These are phyloP conservation scores for Ellobium chinense DNA, from an alignment of 2,888 invertebrate genomes.

Conservation along the genomic window DNA sequence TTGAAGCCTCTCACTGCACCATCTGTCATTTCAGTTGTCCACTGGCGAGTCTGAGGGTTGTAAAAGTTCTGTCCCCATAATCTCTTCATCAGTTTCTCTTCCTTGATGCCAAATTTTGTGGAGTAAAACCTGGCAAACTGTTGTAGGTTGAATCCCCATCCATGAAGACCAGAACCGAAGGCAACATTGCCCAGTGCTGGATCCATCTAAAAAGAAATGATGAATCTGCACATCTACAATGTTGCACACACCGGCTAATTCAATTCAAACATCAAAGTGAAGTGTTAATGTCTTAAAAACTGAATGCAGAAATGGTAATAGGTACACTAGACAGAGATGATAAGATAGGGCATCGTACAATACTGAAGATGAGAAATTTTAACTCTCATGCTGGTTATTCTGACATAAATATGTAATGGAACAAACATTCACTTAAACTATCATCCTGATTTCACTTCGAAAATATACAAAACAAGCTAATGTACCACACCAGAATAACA, in stretches of 20 bases:
- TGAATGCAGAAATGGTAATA: no score
- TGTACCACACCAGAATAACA: no score
- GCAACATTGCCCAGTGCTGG: slow-evolving; percentile 99
- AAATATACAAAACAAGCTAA: no score
- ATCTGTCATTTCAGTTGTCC: slow-evolving; percentile 83
- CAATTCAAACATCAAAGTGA: no score
- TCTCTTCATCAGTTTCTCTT: slow-evolving; percentile 96
- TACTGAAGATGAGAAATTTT: no score
- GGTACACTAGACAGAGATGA: no score
- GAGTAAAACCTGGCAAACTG: slow-evolving; percentile 99
- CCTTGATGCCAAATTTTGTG: slow-evolving; percentile 93
- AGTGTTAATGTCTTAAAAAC: no score
- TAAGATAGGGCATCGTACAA: no score
- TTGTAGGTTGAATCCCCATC: slow-evolving; percentile 99
- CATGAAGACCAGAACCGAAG: slow-evolving; percentile 99
- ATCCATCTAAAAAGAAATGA: slow-evolving; percentile 83
- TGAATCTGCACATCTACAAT: no score
- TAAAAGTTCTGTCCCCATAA: slow-evolving; percentile 99
- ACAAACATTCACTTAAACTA: neutral
- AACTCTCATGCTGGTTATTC: no score
- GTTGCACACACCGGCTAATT: no score
- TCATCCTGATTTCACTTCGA: neutral
- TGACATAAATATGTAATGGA: no score
- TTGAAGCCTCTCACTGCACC: slow-evolving; percentile 90
- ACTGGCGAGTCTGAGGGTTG: slow-evolving; percentile 97